A percentile compares a stretch with the other conserved stretches of the same genome.
These are phyloP conservation scores for Acanthococcus lagerstroemiae DNA, from an alignment of 2,888 invertebrate species.

Conservation along the genomic window DNA sequence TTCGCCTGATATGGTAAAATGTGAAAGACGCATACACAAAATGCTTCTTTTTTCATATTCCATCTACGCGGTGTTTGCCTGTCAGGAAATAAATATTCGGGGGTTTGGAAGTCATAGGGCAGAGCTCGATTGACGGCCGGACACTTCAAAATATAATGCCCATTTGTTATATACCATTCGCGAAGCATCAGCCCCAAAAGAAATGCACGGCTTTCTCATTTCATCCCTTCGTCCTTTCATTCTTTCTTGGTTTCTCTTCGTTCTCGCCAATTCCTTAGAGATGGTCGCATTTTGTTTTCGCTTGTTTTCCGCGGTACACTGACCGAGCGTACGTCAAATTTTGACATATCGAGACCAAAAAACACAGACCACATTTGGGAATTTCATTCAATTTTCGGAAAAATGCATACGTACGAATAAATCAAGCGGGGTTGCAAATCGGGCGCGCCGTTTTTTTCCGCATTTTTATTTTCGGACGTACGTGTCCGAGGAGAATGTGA, in stretches of 20 bases:
- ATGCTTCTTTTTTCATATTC: no score
- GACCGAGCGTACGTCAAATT: slow-evolving; percentile 14
- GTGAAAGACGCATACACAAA: no score
- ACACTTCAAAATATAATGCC: slow-evolving; percentile 27
- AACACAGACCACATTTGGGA: slow-evolving; percentile 23
- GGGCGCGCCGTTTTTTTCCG: slow-evolving; percentile 7
- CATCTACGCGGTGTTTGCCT: slow-evolving; percentile 15
- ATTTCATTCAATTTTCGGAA: slow-evolving; percentile 19
- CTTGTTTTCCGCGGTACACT: neutral
- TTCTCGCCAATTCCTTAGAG: slow-evolving; percentile 20
- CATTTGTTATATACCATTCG: slow-evolving; percentile 9
- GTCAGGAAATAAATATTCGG: slow-evolving; percentile 25
- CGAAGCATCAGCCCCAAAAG: neutral
- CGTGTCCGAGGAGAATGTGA: slow-evolving; percentile 13
- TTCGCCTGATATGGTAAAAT: no score
- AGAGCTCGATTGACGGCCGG: slow-evolving; percentile 24
- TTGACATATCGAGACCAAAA: slow-evolving; percentile 17
- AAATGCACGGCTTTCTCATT: neutral
- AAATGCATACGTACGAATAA: slow-evolving; percentile 25
- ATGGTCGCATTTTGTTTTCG: slow-evolving; percentile 11
- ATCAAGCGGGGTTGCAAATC: slow-evolving; percentile 20
- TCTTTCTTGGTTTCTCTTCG: neutral
- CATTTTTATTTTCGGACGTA: no score
- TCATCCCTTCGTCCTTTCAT: neutral
- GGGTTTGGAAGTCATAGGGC: slow-evolving; percentile 19